Evolutionary conservation across 35 echinoderm and acorn worm species (phyloP).

Genomic region (Diadema setosum): DNA sequence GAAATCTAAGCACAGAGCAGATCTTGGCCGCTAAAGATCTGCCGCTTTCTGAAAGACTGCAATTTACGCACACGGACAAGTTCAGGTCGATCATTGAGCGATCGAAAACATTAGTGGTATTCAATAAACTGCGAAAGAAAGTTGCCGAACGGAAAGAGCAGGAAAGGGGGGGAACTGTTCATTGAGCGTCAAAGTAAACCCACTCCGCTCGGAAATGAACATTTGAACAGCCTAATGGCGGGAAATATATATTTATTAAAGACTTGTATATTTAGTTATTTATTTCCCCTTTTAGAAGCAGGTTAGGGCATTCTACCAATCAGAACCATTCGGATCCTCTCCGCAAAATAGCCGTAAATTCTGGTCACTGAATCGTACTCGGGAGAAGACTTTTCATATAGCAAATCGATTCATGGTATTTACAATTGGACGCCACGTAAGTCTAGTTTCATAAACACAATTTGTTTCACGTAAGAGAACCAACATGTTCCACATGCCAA

Average conservation of each 20-base stretch:
- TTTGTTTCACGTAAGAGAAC: no score
- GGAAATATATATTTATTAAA: background rate
- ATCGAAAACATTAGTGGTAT: background rate
- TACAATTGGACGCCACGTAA: no score
- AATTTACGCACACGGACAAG: background rate
- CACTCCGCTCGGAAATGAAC: background rate
- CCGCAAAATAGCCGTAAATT: no score
- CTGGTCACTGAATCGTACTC: no score
- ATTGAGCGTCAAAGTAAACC: no score
- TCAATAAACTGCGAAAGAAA: constrained; percentile 29
- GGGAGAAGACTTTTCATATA: no score
- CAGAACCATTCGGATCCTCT: no score
- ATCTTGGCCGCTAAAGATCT: constrained; percentile 27
- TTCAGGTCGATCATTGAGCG: constrained; percentile 1
- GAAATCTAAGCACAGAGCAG: constrained; percentile 38
- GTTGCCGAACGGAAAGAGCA: constrained; percentile 10
- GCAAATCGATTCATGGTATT: no score
- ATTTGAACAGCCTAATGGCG: background rate
- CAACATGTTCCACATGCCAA: no score
- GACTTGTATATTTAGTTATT: no score
- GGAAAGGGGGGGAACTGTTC: background rate
- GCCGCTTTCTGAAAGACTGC: constrained; percentile 57
- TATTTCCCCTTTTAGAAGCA: constrained; percentile 52
- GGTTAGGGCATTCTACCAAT: no score
- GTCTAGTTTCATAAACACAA: no score